Base-by-base conservation (phyloP, 2,797 vertebrate genomes). In the Lates japonicus region DNA sequence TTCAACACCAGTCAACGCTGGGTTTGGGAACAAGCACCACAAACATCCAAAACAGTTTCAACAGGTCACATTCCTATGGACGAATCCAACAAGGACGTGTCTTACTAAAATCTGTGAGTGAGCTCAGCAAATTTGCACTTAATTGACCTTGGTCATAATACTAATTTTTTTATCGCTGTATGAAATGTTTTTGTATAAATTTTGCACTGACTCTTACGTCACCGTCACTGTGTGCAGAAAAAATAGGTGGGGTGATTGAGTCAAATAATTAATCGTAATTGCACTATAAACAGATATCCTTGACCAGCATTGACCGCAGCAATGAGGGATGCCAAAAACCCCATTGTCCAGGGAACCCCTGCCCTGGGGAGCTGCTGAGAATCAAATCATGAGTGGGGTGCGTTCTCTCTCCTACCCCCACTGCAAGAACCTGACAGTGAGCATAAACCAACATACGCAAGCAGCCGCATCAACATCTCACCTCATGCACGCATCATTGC, bases 391-490 rank as follows among this genome's bases (percentile, higher is more conserved):
- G 39, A 16, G 35, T 52, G n/a, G 22, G 16, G n/a, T n/a, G n/a
- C n/a, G n/a, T n/a, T n/a, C 63, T 60, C 20, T 85, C 20, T 84
- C 29, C 19, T 78, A 92, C 41, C 92, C 95, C 3, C 80, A 69
- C n/a, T 96, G 95, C 90, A 95, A 62, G 57, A 83, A 55, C 66
- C 77, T 62, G 17, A 78, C 0, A 65, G 95, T 95, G 54, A 96
- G 95, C 94, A 90, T 20, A n/a, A n/a, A n/a, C n/a, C n/a, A n/a
- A 61, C n/a, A 9, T 0, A 0, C 4, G 1, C 16, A n/a, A 7
- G 2, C 39, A 37, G 59, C 22, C 25, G 2, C 17, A 41, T 51
- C 3, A n/a, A 25, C 41, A 37, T 58, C 42, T 58, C 12, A 48
- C 58, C 2, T 8, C 35, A 64, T 62, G 49, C 46, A 49, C 29